These are phyloP conservation scores for Ophioninae sp. DNA, from an alignment of 2,888 invertebrate genomes.

Conservation along the genomic window DNA sequence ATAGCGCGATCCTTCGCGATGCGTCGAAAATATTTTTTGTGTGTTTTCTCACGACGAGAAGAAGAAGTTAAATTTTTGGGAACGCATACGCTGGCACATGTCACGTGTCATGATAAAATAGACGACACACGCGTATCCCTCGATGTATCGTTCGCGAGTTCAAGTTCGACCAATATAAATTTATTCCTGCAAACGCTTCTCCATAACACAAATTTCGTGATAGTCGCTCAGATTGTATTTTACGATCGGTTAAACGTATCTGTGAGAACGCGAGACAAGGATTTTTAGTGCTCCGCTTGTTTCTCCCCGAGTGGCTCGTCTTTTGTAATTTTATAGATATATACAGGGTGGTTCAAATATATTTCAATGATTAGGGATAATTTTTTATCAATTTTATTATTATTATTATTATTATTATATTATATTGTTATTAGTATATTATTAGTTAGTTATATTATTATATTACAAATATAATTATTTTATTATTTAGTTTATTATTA, in stretches of 20 bases:
- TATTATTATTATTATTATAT: no score
- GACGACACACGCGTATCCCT: conserved; percentile 8
- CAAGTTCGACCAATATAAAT: conserved; percentile 51
- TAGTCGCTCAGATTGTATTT: conserved; percentile 39
- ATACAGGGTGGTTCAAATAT: not conserved
- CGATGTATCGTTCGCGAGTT: conserved; percentile 28
- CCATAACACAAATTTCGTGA: conserved; percentile 39
- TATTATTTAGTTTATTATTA: not conserved
- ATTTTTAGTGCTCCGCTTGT: conserved; percentile 30
- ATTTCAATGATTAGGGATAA: no score
- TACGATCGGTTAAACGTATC: conserved; percentile 16
- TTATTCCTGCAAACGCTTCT: conserved; percentile 26
- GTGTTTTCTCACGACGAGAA: conserved; percentile 17
- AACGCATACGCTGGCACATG: not conserved
- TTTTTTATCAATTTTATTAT: no score
- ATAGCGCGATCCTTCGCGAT: conserved; percentile 26
- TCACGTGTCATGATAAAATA: conserved; percentile 25
- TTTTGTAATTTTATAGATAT: not conserved
- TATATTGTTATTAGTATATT: no score
- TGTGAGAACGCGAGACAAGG: conserved; percentile 12
- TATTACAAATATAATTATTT: not conserved
- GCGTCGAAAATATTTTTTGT: conserved; percentile 27
- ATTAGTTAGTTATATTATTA: not conserved
- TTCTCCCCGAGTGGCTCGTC: not conserved
- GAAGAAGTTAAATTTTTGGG: conserved; percentile 34